A percentile compares a stretch with the other conserved stretches of the same genome.
These are phyloP conservation scores for Lepidotrigona ventralis DNA, from an alignment of 1,140 invertebrate species.

Conservation along the genomic window DNA sequence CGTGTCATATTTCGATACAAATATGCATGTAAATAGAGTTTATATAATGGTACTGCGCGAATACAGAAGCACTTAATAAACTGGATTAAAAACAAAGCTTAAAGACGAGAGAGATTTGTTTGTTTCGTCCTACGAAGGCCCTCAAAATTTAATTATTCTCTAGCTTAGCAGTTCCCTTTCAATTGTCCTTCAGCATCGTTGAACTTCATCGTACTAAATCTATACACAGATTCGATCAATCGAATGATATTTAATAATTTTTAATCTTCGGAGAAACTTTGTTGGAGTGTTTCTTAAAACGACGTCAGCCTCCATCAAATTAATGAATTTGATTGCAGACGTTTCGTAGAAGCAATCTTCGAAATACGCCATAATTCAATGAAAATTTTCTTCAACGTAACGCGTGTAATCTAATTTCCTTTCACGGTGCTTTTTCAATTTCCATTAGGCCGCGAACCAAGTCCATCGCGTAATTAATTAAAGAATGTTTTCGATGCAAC, in stretches of 20 bases:
- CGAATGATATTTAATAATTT: too few species aligned
- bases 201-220: too few species aligned
- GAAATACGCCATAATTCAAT: neutral
- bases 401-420: neutral
- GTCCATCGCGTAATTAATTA: neutral
- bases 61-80: slow-evolving; percentile 34
- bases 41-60: slow-evolving; percentile 19
- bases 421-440: neutral
- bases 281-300: neutral
- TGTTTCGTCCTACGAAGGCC: neutral
- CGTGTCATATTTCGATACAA: slow-evolving; percentile 8
- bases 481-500: neutral
- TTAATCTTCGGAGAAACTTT: too few species aligned
- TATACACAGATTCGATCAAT: too few species aligned
- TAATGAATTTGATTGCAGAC: neutral
- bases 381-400: neutral
- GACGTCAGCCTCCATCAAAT: neutral
- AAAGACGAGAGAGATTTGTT: neutral
- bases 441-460: neutral
- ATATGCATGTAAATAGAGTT: slow-evolving; percentile 37
- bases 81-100: slow-evolving; percentile 23
- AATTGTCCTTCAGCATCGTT: too few species aligned
- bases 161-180: too few species aligned
- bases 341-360: neutral
- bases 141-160: too few species aligned